A percentile compares a stretch with the other conserved stretches of the same genome.
phyloP scores from a whole-genome alignment of 2,888 invertebrate species.

The Rotaria sp. region DNA sequence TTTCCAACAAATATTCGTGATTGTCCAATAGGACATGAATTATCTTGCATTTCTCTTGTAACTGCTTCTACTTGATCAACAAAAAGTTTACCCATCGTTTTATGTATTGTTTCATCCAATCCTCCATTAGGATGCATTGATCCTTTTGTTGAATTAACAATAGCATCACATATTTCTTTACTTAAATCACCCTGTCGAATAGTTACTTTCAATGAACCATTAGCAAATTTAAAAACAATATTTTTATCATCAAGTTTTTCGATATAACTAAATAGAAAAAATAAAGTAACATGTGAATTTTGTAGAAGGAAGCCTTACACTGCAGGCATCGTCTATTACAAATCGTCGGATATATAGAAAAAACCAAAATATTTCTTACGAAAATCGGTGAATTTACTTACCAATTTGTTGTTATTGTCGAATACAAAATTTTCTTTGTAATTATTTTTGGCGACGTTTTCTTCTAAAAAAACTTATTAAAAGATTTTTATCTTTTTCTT shows the following conservation, averaged over 20 bases:
- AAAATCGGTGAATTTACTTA: not conserved
- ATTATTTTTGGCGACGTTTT: too few relatives aligned
- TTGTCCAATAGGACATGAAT: not conserved
- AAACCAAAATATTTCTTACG: not conserved
- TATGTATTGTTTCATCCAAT: not conserved
- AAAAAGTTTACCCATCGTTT: not conserved
- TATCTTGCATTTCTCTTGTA: not conserved
- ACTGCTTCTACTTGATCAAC: not conserved
- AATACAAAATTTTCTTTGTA: too few relatives aligned
- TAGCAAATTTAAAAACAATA: not conserved
- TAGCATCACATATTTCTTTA: not conserved
- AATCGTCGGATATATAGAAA: not conserved
- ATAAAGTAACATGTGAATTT: not conserved
- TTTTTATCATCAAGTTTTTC: not conserved
- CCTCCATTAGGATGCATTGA: not conserved
- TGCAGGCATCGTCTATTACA: not conserved
- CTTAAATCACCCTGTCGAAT: not conserved
- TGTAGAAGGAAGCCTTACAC: not conserved
- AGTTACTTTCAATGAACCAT: not conserved
- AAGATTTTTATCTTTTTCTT: too few relatives aligned
- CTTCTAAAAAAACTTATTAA: too few relatives aligned
- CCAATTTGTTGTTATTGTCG: too few relatives aligned
- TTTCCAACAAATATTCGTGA: not conserved
- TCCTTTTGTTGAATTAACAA: not conserved
- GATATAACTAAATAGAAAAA: not conserved